Evolutionary conservation across 2,113 vertebrate species (phyloP).

Genomic region (Corvus cornix): DNA sequence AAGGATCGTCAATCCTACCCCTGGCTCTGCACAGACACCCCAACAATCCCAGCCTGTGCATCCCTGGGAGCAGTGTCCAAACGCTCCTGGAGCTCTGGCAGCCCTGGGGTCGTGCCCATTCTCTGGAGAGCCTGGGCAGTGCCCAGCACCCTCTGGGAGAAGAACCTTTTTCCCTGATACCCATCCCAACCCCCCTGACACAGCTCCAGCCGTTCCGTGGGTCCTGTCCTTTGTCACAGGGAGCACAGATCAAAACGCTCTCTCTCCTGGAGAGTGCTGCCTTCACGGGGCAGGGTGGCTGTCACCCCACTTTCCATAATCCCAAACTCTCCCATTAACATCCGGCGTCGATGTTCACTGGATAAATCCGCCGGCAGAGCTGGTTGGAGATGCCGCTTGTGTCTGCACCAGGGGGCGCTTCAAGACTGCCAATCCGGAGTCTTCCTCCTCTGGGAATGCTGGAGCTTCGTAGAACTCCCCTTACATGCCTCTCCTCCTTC

Average conservation of each 20-base stretch:
- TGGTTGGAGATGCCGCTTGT: not conserved
- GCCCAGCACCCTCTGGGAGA: not conserved
- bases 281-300: not conserved
- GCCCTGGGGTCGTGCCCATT: not conserved
- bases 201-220: not conserved
- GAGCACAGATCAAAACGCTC: not conserved
- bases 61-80: rapidly evolving
- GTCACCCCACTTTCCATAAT: too few species aligned
- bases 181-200: rapidly evolving
- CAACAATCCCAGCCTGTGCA: not conserved
- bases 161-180: not conserved
- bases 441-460: not conserved
- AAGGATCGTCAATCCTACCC: not conserved
- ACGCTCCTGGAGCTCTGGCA: not conserved
- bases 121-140: not conserved
- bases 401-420: conserved; percentile 68
- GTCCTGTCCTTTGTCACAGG: not conserved
- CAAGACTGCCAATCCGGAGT: not conserved
- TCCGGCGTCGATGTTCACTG: rapidly evolving
- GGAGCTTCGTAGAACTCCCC: not conserved
- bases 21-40: not conserved
- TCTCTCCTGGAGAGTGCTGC: not conserved
- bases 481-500: not conserved
- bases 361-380: not conserved
- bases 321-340: too few species aligned